Conservation (phyloP, 2,797 vertebrate genomes). For the Pseudochirops cupreus region DNA sequence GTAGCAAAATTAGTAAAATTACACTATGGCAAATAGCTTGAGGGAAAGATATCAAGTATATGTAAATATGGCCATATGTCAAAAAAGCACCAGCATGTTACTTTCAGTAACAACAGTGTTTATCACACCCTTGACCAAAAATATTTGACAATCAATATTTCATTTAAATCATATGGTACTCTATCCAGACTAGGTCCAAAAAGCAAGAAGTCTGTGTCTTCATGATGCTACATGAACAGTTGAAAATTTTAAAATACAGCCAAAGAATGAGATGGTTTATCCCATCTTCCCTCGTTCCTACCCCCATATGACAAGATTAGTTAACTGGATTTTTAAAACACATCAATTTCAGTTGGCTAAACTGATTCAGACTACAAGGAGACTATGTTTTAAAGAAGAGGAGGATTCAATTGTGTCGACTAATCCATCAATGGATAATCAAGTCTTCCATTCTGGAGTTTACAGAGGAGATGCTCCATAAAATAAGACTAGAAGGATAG, state of each 20-base stretch:
- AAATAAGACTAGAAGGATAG: constrained; percentile 5
- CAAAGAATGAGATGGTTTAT: constrained; percentile 24
- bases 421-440: background rate
- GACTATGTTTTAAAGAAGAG: background rate
- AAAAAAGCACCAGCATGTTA: constrained; percentile 15
- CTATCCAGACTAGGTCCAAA: background rate
- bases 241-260: constrained; percentile 3
- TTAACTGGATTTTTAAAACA: background rate
- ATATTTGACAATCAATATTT: background rate
- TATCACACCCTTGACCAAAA: constrained; percentile 35
- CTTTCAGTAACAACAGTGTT: background rate
- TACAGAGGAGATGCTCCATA: background rate
- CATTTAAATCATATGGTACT: constrained; percentile 6
- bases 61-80: background rate
- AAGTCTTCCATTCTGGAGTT: background rate
- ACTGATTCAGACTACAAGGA: background rate
- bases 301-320: background rate
- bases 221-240: background rate
- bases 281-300: background rate
- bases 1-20: background rate
- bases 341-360: constrained; percentile 32
- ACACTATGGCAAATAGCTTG: background rate
- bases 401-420: constrained; percentile 1
- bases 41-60: constrained; percentile 1
- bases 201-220: constrained; percentile 11